Percentiles rank a stretch among this genome's conserved stretches.
These are phyloP conservation scores for Pseudeuparius sepicola DNA, from an alignment of 2,888 invertebrate species.

Conservation along the genomic window DNA sequence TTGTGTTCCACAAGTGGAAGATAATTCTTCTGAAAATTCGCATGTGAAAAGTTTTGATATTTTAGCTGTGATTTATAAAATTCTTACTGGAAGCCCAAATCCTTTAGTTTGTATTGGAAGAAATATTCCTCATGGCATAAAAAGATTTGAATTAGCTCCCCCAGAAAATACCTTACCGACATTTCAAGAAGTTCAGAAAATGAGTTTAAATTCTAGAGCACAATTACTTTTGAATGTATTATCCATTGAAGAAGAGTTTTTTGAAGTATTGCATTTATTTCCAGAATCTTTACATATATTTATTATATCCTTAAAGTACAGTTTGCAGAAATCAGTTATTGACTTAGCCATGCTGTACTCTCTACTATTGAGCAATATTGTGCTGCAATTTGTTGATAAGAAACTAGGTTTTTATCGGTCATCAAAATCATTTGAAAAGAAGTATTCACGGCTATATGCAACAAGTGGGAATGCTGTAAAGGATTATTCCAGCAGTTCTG, in stretches of 20 bases:
- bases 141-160: constrained; percentile 20
- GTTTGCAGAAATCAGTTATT: constrained; percentile 40
- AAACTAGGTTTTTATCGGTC: constrained; percentile 48
- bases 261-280: constrained; percentile 36
- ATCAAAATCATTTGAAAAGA: constrained; percentile 27
- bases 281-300: constrained; percentile 51
- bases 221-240: constrained; percentile 43
- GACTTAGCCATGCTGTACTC: constrained; percentile 45
- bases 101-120: constrained; percentile 33
- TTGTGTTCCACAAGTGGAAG: constrained; percentile 62
- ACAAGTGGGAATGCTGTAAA: no score
- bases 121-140: constrained; percentile 26
- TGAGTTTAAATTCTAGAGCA: constrained; percentile 28
- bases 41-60: constrained; percentile 52
- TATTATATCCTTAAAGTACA: constrained; percentile 49
- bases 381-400: constrained; percentile 48
- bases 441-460: constrained; percentile 44
- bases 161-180: constrained; percentile 30
- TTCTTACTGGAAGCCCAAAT: constrained; percentile 25
- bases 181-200: constrained; percentile 31
- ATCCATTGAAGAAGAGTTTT: constrained; percentile 37
- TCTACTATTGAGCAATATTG: constrained; percentile 47
- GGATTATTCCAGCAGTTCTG: no score
- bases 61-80: constrained; percentile 47
- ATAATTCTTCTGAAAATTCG: constrained; percentile 49